Conservation (phyloP, 2,797 vertebrate species). For the Nannoperca obscura region DNA sequence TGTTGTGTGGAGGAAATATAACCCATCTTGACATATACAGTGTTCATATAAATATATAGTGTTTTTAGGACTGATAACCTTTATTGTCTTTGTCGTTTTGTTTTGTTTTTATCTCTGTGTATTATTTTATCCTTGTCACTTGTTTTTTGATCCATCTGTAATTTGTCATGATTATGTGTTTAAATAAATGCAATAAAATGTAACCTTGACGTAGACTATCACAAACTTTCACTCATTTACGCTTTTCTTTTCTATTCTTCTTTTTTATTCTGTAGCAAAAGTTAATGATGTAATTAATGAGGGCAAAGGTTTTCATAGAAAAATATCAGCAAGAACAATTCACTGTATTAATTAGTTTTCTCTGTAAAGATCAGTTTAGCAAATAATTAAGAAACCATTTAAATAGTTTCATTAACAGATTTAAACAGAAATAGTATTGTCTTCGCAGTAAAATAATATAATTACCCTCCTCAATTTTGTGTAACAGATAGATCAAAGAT, state of each 20-base stretch:
- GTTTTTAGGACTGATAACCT: background rate
- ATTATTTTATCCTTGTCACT: background rate
- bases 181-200: background rate
- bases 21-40: constrained; percentile 9
- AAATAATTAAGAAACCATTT: constrained; percentile 36
- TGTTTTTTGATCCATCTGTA: background rate
- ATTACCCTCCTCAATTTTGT: background rate
- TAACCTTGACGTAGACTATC: constrained; percentile 7
- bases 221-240: constrained; percentile 1
- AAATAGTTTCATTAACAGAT: background rate
- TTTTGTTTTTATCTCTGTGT: background rate
- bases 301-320: constrained; percentile 28
- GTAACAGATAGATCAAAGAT: constrained; percentile 5
- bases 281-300: constrained; percentile 10
- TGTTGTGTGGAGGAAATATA: background rate
- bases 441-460: constrained; percentile 11
- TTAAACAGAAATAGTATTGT: background rate
- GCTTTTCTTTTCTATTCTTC: background rate
- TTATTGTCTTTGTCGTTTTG: background rate
- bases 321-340: constrained; percentile 26
- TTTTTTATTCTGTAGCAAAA: constrained; percentile 5
- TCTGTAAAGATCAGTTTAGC: background rate
- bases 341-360: constrained; percentile 9
- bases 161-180: background rate
- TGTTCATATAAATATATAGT: constrained; percentile 6